These are phyloP conservation scores for Monodelphis domestica DNA, from an alignment of 2,797 vertebrate species.

Conservation along the genomic window DNA sequence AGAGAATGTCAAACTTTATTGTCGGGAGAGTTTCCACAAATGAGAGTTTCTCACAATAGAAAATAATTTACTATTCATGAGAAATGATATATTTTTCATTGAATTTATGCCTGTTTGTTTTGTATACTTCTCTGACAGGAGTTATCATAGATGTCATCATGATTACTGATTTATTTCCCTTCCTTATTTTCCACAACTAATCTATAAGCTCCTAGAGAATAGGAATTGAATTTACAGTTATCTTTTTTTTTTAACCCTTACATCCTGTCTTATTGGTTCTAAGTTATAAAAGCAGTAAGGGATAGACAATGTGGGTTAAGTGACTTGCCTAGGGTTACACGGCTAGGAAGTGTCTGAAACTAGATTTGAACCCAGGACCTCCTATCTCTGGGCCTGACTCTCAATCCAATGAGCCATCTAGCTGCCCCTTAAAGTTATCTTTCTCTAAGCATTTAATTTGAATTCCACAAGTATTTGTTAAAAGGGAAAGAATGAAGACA, in stretches of 20 bases:
- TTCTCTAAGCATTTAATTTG: background rate
- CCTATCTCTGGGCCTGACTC: too few species aligned
- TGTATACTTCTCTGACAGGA: background rate
- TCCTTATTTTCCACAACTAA: background rate
- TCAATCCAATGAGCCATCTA: too few species aligned
- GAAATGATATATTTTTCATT: background rate
- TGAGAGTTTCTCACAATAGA: background rate
- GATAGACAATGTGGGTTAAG: too few species aligned
- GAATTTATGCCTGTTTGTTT: background rate
- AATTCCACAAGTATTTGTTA: background rate
- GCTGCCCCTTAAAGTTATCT: too few species aligned
- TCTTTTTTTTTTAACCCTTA: too few species aligned
- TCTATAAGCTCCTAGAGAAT: background rate
- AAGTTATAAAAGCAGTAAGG: too few species aligned
- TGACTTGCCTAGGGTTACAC: too few species aligned
- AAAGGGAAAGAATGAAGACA: background rate
- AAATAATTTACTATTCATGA: background rate
- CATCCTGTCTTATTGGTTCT: too few species aligned
- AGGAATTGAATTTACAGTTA: background rate
- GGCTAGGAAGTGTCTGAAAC: too few species aligned
- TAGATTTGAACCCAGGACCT: too few species aligned
- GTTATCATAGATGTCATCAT: background rate
- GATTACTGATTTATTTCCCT: background rate
- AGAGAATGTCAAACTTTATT: background rate
- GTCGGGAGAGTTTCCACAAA: background rate